Percentiles rank a stretch among this genome's conserved stretches.
Evolutionary conservation across 2,888 invertebrate species (phyloP).

Genomic region (Andricus curvator): DNA sequence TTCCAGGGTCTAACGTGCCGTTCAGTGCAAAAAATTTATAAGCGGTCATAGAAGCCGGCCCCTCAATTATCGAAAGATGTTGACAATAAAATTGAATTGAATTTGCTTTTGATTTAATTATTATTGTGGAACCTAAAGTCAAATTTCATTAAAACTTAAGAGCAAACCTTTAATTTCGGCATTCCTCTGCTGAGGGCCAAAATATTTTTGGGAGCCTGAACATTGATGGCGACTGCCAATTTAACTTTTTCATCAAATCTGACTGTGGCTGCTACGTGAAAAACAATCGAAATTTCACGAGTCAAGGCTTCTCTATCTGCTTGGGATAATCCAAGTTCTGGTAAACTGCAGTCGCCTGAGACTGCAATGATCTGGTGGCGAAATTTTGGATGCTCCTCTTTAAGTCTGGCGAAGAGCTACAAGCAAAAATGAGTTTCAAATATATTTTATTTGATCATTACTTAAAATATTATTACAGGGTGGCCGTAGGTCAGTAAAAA

Average conservation of each 20-base stretch:
- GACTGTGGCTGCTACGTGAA: constrained; percentile 82
- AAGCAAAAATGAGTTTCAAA: constrained; percentile 44
- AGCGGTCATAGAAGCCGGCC: too few species aligned
- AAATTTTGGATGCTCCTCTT: constrained; percentile 82
- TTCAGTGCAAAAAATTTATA: too few species aligned
- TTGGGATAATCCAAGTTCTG: constrained; percentile 81
- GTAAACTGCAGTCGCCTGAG: constrained; percentile 82
- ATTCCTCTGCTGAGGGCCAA: constrained; percentile 84
- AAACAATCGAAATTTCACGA: constrained; percentile 80
- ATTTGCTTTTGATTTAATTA: too few species aligned
- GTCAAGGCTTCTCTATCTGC: constrained; percentile 80
- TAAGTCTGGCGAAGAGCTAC: constrained; percentile 81
- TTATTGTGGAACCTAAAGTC: too few species aligned
- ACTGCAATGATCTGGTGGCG: constrained; percentile 81
- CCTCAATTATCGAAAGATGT: too few species aligned
- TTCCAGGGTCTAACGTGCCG: too few species aligned
- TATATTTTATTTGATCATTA: neutral
- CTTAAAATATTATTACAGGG: too few species aligned
- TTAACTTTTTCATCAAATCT: constrained; percentile 88
- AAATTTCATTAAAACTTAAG: constrained; percentile 16
- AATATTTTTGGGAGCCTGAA: constrained; percentile 84
- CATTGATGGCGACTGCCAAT: constrained; percentile 87
- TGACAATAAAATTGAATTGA: too few species aligned
- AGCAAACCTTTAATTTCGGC: constrained; percentile 80
- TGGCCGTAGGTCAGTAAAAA: too few species aligned